Base-by-base conservation (phyloP, 2,797 vertebrate genomes). In the Poecilia gillii region DNA sequence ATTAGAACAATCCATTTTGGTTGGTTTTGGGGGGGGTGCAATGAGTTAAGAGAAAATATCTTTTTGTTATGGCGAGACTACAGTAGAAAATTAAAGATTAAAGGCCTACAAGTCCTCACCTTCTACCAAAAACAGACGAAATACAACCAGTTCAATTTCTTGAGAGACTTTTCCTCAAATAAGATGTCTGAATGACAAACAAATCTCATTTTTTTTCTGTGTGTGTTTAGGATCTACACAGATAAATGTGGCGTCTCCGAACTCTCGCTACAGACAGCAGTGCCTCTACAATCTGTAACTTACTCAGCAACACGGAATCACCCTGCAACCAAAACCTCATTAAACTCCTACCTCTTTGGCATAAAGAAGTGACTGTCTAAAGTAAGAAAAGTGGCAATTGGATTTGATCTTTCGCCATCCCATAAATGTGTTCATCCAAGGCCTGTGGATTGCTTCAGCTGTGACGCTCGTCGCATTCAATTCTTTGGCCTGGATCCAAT, bases 361-460 rank as follows among this genome's bases (percentile, higher is more conserved):
- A 64, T 85, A 89, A 91, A 90, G 83, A 76, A 89, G 85, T 77
- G 76, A 87, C 84, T 76, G 87, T 85, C 83, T 86, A 72, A 88
- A 89, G 84, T 88, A 88, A 90, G 79, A 84, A 81, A 86, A 83
- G 79, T 84, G 84, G 84, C 83, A 89, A 90, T 93, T 90, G 86
- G 86, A 93, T 93, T 91, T 90, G 86, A 94, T 92, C 82, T 74
- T 89, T 92, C 87, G 86, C 80, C 90, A 92, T 93, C 86, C 83
- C 72, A 77, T 87, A 92, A 92, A 92, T 88, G 80, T 59, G 71
- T 87, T 88, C 87, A 87, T 87, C 89, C 86, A 76, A 77, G 72
- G 83, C 75, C 84, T 1, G 62, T n/a, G 85, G 84, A 91, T 90
- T 89, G 86, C 91, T 87, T 91, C 89, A 84, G 85, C 87, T 89